These are phyloP conservation scores for Drosophila lacertosa DNA, from an alignment of 1,140 invertebrate genomes.

Conservation along the genomic window DNA sequence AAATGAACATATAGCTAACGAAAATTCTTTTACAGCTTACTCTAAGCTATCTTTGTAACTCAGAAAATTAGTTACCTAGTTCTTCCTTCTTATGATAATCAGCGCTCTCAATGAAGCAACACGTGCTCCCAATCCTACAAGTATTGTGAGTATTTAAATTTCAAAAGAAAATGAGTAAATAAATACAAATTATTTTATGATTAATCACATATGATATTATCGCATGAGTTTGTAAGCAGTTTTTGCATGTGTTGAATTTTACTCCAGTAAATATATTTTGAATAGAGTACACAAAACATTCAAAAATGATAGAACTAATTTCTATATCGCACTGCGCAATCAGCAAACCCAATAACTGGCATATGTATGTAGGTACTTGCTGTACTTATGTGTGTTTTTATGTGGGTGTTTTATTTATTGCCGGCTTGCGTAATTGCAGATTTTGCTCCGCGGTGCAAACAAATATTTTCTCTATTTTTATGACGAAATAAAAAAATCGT, in stretches of 20 bases:
- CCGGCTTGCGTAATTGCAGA: slow-evolving; percentile 4
- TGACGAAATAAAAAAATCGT: no score
- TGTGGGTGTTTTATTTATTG: neutral
- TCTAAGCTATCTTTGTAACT: slow-evolving; percentile 1
- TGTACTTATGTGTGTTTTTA: neutral
- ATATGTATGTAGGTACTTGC: neutral
- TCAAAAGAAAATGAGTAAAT: neutral
- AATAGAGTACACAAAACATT: neutral
- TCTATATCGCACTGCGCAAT: slow-evolving; percentile 15
- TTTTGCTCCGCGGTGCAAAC: neutral
- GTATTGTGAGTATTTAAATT: slow-evolving; percentile 22
- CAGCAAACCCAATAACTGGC: neutral
- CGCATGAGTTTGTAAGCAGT: slow-evolving; percentile 7
- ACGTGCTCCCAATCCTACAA: neutral
- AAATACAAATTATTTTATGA: neutral
- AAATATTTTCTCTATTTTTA: neutral
- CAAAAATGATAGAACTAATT: neutral
- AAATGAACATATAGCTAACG: slow-evolving; percentile 22
- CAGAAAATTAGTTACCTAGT: slow-evolving; percentile 27
- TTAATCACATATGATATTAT: neutral
- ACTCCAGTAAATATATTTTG: no score
- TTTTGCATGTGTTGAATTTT: slow-evolving; percentile 17
- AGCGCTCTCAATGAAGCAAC: slow-evolving; percentile 27
- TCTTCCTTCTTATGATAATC: slow-evolving; percentile 9
- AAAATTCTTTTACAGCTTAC: slow-evolving; percentile 35